Conservation (phyloP, 2,888 invertebrate genomes). For the Coenonympha glycerion region DNA sequence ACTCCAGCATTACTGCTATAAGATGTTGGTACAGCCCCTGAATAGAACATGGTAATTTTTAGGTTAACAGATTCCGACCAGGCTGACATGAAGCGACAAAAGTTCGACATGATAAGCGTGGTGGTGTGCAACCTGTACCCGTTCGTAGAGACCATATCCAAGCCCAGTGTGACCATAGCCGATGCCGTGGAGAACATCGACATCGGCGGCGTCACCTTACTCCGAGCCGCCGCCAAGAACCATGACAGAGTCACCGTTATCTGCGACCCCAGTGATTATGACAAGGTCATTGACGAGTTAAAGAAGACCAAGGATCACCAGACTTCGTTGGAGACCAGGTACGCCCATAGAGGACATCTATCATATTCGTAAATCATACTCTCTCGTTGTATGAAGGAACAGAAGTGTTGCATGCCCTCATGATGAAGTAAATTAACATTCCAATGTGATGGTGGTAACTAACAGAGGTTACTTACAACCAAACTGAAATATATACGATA, state of each 20-base stretch:
- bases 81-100: conserved; percentile 86
- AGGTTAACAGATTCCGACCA: conserved; percentile 85
- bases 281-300: conserved; percentile 83
- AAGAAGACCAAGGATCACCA: conserved; percentile 78
- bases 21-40: no score
- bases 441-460: no score
- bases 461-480: no score
- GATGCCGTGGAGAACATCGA: conserved; percentile 98
- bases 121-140: conserved; percentile 99
- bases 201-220: conserved; percentile 95
- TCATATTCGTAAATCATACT: no score
- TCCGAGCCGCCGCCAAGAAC: conserved; percentile 98
- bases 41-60: conserved; percentile 2
- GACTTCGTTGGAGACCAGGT: conserved; percentile 84
- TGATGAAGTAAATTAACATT: no score
- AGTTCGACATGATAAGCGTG: conserved; percentile 86
- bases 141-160: conserved; percentile 90
- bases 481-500: no score
- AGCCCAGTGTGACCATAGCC: conserved; percentile 84
- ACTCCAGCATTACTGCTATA: no score
- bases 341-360: no score
- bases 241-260: conserved; percentile 94
- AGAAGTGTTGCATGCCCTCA: no score
- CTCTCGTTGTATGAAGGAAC: no score
- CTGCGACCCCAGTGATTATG: conserved; percentile 94